Conservation (phyloP, 2,113 vertebrate species). For the Rhabdornis inornatus region DNA sequence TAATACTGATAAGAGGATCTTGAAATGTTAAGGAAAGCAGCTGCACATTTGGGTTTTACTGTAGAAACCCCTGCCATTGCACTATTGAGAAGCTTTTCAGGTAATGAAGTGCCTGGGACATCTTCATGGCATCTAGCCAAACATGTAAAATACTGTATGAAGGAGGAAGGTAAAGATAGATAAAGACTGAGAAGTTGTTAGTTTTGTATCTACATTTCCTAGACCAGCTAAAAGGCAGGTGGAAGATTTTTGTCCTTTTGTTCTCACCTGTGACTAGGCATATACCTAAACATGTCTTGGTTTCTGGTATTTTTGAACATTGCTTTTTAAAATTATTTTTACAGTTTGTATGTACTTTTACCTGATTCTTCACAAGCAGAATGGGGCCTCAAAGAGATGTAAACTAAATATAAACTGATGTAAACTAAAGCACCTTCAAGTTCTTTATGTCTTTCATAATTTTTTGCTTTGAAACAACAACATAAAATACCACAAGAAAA, state of each 20-base stretch:
- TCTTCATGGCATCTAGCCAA: neutral
- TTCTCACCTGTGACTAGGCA: neutral
- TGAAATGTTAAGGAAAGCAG: neutral
- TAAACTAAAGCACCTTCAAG: neutral
- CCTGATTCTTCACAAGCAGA: neutral
- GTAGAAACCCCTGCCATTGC: neutral
- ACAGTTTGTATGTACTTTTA: neutral
- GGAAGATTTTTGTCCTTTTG: neutral
- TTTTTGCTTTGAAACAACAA: neutral
- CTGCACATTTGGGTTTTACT: neutral
- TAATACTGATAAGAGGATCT: neutral
- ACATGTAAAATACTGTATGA: neutral
- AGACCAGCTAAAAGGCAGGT: neutral
- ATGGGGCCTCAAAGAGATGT: neutral
- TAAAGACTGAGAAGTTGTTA: neutral
- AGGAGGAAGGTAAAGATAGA: neutral
- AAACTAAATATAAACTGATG: neutral
- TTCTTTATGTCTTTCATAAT: neutral
- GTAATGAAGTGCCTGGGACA: neutral
- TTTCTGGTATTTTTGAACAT: neutral
- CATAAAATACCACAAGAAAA: neutral
- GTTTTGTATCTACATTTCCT: neutral
- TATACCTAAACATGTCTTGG: neutral
- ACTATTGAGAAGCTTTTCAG: neutral
- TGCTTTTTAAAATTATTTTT: neutral